Evolutionary conservation across 2,888 invertebrate genomes (phyloP).

Genomic region (Pandemis corylana): DNA sequence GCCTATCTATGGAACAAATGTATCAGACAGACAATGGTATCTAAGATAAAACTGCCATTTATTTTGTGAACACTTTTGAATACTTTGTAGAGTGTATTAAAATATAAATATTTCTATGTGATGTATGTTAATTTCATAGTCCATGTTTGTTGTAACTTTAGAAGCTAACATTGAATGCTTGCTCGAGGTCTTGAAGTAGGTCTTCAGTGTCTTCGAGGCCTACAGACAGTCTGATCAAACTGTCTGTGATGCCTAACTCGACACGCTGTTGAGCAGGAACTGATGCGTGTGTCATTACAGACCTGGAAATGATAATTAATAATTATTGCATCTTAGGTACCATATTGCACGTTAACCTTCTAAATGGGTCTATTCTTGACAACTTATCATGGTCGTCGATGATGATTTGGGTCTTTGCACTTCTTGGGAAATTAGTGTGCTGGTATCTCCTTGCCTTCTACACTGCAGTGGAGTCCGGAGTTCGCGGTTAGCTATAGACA

Average conservation of each 20-base stretch:
- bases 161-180: constrained; percentile 88
- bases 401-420: too few species aligned
- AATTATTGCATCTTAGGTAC: not conserved
- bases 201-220: constrained; percentile 96
- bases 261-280: constrained; percentile 90
- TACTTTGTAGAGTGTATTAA: not conserved
- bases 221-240: constrained; percentile 94
- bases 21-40: not conserved
- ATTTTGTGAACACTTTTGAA: constrained; percentile 4
- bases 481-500: too few species aligned
- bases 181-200: constrained; percentile 92
- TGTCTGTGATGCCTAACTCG: constrained; percentile 92
- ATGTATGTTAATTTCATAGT: constrained; percentile 4
- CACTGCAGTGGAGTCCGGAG: too few species aligned
- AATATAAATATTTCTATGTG: constrained; percentile 13
- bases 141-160: constrained; percentile 44
- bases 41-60: not conserved
- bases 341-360: too few species aligned
- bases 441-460: too few species aligned
- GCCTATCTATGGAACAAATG: constrained; percentile 2
- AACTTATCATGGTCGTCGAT: too few species aligned
- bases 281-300: constrained; percentile 97
- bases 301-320: constrained; percentile 79
- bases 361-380: too few species aligned
- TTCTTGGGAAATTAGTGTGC: too few species aligned